Evolutionary conservation across 1,140 invertebrate species (phyloP), one percentile per base, ranked within the genome.

Genomic region (Pomacea maculata): DNA sequence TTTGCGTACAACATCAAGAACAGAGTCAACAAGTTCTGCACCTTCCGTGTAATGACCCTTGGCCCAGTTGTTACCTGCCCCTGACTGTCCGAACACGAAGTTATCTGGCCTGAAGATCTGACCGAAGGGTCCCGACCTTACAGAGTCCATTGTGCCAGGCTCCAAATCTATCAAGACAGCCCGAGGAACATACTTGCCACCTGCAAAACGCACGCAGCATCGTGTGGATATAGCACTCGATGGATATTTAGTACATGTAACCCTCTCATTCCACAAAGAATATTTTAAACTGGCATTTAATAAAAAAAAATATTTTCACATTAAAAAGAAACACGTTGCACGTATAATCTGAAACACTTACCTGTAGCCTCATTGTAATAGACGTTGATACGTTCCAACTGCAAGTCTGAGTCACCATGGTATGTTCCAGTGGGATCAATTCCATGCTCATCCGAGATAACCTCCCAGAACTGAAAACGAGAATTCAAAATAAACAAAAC

Each of bases 1-100:
- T 89, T 97, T 97, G 67, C 86, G 73, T 3, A 96, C 94, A n/a
- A 96, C 94, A 88, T 96, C 95, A 34, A 96, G 90, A 8, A 95
- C 95, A 67, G 94, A 93, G 87, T 96, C 95, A 10, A 97, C 94
- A 61, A 97, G 91, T 89, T 97, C 97, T 11, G 96, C 96, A 19
- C 97, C 97, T 92, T 98, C 97, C 78, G 97, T 98, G 93, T 98
- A 98, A 89, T 97, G 96, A 76, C 96, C 96, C 90, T 97, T 97
- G 61, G 96, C 96, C 95, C 96, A 97, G 92, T 97, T 97, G 91
- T 97, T 97, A 9, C 95, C 95, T 71, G 93, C 93, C 88, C 94
- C 95, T 21, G 96, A 88, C 81, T 90, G 87, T 79, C 89, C 89
- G 79, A 90, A 90, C 25, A 90, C 86, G 72, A 88, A 90, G 91